phyloP scores from a whole-genome alignment of 1,140 invertebrate species.

The Apis mellifera region Amel_HAv3.1 CM009934.2:9453001-9453500 shows the following conservation, averaged over 20 bases:
- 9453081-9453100: not conserved
- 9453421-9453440: slow-evolving; percentile 21
- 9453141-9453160: no score
- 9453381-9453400: slow-evolving; percentile 3
- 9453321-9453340: not conserved
- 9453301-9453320: not conserved
- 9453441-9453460: slow-evolving; percentile 22
- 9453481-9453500: slow-evolving; percentile 26
- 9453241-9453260: no score
- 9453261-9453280: not conserved
- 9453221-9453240: no score
- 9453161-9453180: no score
- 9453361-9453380: not conserved
- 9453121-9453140: not conserved
- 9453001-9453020: not conserved
- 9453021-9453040: not conserved
- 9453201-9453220: no score
- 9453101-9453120: not conserved
- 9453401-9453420: not conserved
- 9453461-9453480: slow-evolving; percentile 12
- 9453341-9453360: not conserved
- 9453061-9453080: not conserved
- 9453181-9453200: no score
- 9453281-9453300: no score
- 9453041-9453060: not conserved